Percentiles rank a stretch among this genome's conserved stretches.
These are phyloP conservation scores for Nebria ingens DNA, from an alignment of 1,140 invertebrate genomes.

Conservation along the genomic window DNA sequence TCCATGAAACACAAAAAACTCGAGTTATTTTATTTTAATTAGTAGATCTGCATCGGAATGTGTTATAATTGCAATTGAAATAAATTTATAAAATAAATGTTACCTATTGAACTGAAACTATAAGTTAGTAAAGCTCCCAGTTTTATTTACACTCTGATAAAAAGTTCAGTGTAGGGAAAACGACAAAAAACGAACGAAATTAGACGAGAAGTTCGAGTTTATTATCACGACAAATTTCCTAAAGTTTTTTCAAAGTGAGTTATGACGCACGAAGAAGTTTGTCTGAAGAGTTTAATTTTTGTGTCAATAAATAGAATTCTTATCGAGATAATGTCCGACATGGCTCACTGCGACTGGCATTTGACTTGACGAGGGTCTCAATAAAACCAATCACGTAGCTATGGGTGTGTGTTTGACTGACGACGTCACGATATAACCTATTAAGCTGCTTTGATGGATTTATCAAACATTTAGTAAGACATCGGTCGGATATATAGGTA, in stretches of 20 bases:
- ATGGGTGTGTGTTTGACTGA: background rate
- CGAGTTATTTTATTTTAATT: too few species aligned
- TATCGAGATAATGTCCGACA: background rate
- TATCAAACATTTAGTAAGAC: background rate
- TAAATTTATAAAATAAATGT: too few species aligned
- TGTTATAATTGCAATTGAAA: too few species aligned
- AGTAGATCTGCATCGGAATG: too few species aligned
- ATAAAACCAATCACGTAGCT: background rate
- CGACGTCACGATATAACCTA: background rate
- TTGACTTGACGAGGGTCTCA: background rate
- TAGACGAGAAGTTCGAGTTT: too few species aligned
- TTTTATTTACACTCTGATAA: too few species aligned
- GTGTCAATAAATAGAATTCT: slow-evolving; percentile 2
- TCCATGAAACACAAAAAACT: too few species aligned
- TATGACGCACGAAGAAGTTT: background rate
- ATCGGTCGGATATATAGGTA: too few species aligned
- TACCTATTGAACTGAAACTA: too few species aligned
- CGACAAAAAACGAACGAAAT: too few species aligned
- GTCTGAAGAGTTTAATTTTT: background rate
- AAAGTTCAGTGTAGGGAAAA: too few species aligned
- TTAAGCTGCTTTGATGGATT: background rate
- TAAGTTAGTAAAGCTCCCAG: too few species aligned
- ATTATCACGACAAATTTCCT: background rate
- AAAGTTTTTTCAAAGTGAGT: background rate
- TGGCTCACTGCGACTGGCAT: background rate